Percentiles rank a stretch among this genome's conserved stretches.
Conservation (phyloP, 2,888 invertebrate genomes). For the Exephanes ischioxanthus region DNA sequence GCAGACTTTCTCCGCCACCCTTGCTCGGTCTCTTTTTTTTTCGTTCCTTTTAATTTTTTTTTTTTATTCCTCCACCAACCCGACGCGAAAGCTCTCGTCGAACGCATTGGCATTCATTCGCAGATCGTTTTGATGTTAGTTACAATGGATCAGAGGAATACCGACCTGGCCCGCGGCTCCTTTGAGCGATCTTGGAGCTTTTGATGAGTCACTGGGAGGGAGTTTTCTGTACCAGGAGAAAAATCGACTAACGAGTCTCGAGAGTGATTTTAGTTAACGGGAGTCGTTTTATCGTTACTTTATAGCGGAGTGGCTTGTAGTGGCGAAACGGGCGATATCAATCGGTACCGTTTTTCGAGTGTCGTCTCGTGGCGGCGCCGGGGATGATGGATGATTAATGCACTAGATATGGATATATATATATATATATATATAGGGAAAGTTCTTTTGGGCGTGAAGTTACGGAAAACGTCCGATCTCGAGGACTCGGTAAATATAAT, state of each 20-base stretch:
- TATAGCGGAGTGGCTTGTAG: conserved; percentile 15
- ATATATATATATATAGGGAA: neutral
- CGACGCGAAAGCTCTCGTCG: conserved; percentile 64
- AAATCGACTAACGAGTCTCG: conserved; percentile 56
- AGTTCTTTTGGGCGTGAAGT: neutral
- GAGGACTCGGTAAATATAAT: conserved; percentile 72
- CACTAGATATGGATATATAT: neutral
- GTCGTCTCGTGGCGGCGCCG: neutral
- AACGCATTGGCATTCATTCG: conserved; percentile 67
- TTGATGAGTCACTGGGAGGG: conserved; percentile 36
- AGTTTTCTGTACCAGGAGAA: neutral
- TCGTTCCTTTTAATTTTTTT: conserved; percentile 42
- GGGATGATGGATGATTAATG: conserved; percentile 11
- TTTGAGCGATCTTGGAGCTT: conserved; percentile 45
- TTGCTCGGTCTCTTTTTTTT: conserved; percentile 64
- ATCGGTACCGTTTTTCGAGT: conserved; percentile 10
- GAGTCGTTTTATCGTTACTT: neutral
- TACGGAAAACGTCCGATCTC: conserved; percentile 54
- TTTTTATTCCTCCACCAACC: conserved; percentile 42
- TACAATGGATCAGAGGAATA: conserved; percentile 76
- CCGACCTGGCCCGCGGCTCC: conserved; percentile 23
- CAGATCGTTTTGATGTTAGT: conserved; percentile 76
- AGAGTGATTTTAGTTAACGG: conserved; percentile 41
- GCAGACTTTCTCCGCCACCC: conserved; percentile 55
- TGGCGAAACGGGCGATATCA: conserved; percentile 6